These are phyloP conservation scores for Potamarius usumacintae DNA, from an alignment of 2,113 vertebrate species.

Conservation along the genomic window DNA sequence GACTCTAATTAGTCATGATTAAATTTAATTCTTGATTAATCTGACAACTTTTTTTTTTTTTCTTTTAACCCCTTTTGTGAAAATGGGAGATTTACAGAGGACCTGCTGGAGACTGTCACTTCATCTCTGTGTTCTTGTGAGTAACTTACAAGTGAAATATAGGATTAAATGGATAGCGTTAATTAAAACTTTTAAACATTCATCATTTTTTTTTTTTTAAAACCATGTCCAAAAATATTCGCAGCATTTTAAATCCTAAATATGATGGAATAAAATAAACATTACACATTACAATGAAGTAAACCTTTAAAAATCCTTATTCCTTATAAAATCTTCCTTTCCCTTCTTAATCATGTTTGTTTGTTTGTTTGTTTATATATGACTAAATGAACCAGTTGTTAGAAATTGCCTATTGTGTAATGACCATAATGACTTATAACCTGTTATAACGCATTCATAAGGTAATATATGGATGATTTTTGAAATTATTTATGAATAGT, in stretches of 20 bases:
- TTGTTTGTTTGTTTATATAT: neutral
- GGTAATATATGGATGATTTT: neutral
- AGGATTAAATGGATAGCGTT: neutral
- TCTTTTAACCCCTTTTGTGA: neutral
- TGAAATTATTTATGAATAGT: neutral
- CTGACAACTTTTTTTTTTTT: neutral
- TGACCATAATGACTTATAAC: neutral
- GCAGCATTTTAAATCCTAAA: neutral
- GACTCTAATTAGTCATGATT: neutral
- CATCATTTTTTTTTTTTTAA: neutral
- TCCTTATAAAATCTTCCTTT: neutral
- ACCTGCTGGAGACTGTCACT: neutral
- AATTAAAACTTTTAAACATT: neutral
- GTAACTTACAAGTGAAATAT: neutral
- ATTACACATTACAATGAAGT: neutral
- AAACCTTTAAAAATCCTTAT: too few relatives aligned
- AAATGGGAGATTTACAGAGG: slow-evolving; percentile 14
- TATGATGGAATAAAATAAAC: neutral
- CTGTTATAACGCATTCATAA: neutral
- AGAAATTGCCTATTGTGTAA: neutral
- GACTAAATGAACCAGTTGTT: neutral
- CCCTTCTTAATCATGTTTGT: neutral
- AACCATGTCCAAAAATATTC: neutral
- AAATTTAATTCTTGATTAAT: neutral
- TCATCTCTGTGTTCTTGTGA: slow-evolving; percentile 18